phyloP scores from a whole-genome alignment of 2,113 vertebrate genomes.

The Arvicanthis niloticus region DNA sequence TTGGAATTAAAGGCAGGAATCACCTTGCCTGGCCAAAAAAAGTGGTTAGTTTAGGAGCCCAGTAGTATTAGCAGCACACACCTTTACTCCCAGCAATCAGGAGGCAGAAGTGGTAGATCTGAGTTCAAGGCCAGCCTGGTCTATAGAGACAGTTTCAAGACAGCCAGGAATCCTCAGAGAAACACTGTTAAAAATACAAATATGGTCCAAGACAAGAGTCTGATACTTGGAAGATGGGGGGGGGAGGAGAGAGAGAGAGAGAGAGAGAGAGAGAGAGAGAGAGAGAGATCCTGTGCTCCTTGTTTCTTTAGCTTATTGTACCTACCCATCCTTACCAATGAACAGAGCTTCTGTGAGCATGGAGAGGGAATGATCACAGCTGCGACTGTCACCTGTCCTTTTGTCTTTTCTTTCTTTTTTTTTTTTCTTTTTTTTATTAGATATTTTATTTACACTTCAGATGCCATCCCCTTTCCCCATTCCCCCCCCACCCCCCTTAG shows the following conservation, averaged over 20 bases:
- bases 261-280: too few relatives aligned
- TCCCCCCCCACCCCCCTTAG: too few relatives aligned
- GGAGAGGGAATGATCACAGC: too few relatives aligned
- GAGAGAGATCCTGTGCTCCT: neutral
- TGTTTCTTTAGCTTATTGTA: neutral
- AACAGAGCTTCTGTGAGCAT: too few relatives aligned
- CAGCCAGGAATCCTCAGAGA: neutral
- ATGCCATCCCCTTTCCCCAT: too few relatives aligned
- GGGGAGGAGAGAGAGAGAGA: too few relatives aligned
- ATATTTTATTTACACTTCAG: too few relatives aligned
- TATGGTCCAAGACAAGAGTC: neutral
- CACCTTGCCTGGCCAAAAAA: neutral
- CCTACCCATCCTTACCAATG: neutral
- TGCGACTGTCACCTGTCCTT: too few relatives aligned
- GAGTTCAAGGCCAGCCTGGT: neutral
- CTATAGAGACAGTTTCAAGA: neutral
- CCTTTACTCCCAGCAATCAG: neutral
- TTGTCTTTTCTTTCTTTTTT: too few relatives aligned
- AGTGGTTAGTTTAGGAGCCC: fast-evolving
- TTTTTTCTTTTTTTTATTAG: too few relatives aligned
- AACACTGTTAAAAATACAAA: neutral
- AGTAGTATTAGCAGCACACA: neutral
- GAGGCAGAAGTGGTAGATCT: neutral
- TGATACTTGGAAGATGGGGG: neutral
- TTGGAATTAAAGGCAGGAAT: neutral